Percentiles rank a stretch among this genome's conserved stretches.
phyloP scores from a whole-genome alignment of 1,140 invertebrate species.

The Drosophila aff. region DNA sequence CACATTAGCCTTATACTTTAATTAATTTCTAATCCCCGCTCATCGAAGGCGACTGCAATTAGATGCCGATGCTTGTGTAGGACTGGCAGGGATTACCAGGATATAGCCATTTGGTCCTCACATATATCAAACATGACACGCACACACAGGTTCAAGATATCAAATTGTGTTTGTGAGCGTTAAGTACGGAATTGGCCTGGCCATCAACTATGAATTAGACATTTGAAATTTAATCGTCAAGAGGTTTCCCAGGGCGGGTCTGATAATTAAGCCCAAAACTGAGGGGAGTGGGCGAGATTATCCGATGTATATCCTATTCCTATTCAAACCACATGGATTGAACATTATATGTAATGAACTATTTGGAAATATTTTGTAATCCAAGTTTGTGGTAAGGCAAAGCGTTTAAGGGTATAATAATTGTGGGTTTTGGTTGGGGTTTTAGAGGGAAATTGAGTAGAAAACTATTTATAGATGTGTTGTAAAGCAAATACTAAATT shows the following conservation, averaged over 20 bases:
- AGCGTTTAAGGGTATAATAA: slow-evolving; percentile 15
- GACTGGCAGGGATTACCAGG: slow-evolving; percentile 59
- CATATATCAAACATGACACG: slow-evolving; percentile 57
- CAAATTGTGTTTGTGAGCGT: slow-evolving; percentile 20
- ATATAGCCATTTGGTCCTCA: slow-evolving; percentile 47
- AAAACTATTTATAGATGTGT: neutral
- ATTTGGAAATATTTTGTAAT: slow-evolving; percentile 24
- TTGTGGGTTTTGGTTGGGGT: neutral
- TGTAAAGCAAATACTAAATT: too few relatives aligned
- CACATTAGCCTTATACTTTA: slow-evolving; percentile 68
- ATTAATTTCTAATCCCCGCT: slow-evolving; percentile 77
- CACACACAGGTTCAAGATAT: slow-evolving; percentile 12
- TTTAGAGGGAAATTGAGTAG: too few relatives aligned
- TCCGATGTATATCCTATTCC: slow-evolving; percentile 6
- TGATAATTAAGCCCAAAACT: slow-evolving; percentile 27
- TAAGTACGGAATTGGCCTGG: slow-evolving; percentile 14
- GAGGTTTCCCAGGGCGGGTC: neutral
- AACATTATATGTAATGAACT: slow-evolving; percentile 28
- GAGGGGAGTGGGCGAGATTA: neutral
- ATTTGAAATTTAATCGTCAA: slow-evolving; percentile 71
- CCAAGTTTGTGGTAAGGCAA: slow-evolving; percentile 22
- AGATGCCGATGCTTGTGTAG: slow-evolving; percentile 43
- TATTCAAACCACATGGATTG: slow-evolving; percentile 18
- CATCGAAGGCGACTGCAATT: slow-evolving; percentile 66
- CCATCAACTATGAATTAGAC: slow-evolving; percentile 71